A percentile compares a stretch with the other conserved stretches of the same genome.
These are phyloP conservation scores for Oostethus manadensis DNA, from an alignment of 2,113 vertebrate genomes.

Conservation along the genomic window DNA sequence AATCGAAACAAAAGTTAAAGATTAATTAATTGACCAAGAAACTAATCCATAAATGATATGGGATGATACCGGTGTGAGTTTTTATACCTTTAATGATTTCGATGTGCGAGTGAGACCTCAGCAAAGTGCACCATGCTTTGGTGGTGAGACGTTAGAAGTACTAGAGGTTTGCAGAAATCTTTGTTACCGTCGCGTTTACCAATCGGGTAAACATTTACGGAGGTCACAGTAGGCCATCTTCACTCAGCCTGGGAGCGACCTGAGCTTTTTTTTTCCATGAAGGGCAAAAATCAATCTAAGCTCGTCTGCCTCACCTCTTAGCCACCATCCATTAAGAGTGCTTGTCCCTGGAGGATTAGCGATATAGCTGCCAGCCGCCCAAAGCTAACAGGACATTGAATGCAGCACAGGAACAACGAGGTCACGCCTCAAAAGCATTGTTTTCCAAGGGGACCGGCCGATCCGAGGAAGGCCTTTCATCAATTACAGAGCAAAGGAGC, in stretches of 20 bases:
- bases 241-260: background rate
- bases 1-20: too few species aligned
- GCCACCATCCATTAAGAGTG: constrained; percentile 35
- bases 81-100: too few species aligned
- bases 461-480: too few species aligned
- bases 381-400: constrained; percentile 44
- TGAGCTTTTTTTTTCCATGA: background rate
- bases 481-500: too few species aligned
- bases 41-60: too few species aligned
- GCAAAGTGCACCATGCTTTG: too few species aligned
- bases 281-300: background rate
- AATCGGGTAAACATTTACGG: background rate
- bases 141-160: too few species aligned
- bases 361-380: constrained; percentile 45
- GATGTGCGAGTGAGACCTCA: too few species aligned
- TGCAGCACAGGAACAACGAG: constrained; percentile 47
- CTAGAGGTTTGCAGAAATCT: too few species aligned
- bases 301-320: constrained; percentile 11
- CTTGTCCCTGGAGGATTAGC: constrained; percentile 38
- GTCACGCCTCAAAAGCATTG: constrained; percentile 43
- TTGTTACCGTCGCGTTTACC: too few species aligned
- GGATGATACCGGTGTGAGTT: too few species aligned
- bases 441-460: constrained; percentile 14
- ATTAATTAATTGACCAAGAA: too few species aligned
- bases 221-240: background rate